Evolutionary conservation across 2,113 vertebrate genomes (phyloP).

Genomic region (Vombatus ursinus): DNA sequence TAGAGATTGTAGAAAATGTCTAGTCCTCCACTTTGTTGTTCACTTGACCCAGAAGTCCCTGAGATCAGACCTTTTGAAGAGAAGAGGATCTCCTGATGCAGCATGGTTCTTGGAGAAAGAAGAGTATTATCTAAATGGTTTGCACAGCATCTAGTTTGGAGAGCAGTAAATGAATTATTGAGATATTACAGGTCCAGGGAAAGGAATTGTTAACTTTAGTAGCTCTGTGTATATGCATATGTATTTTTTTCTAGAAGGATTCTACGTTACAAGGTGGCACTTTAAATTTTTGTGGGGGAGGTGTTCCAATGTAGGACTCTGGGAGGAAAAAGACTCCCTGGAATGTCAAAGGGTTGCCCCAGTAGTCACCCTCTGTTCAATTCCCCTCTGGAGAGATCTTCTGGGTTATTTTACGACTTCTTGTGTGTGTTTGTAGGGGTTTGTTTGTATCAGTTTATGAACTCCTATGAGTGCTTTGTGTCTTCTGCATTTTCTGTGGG

Average conservation of each 20-base stretch:
- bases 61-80: background rate
- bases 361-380: background rate
- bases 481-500: background rate
- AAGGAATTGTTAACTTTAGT: no score
- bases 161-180: background rate
- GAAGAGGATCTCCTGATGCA: background rate
- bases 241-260: background rate
- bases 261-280: background rate
- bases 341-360: background rate
- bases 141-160: background rate
- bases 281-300: background rate
- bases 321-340: background rate
- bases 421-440: background rate
- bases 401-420: background rate
- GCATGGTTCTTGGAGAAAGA: background rate
- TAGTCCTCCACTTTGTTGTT: background rate
- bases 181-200: background rate
- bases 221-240: no score
- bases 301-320: background rate
- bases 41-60: no score
- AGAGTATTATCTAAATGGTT: background rate
- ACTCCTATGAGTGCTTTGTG: background rate
- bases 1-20: background rate
- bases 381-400: background rate
- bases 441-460: background rate